A percentile compares a stretch with the other conserved stretches of the same genome.
phyloP scores from a whole-genome alignment of 2,888 invertebrate genomes.

The Podabrus alpinus region DNA sequence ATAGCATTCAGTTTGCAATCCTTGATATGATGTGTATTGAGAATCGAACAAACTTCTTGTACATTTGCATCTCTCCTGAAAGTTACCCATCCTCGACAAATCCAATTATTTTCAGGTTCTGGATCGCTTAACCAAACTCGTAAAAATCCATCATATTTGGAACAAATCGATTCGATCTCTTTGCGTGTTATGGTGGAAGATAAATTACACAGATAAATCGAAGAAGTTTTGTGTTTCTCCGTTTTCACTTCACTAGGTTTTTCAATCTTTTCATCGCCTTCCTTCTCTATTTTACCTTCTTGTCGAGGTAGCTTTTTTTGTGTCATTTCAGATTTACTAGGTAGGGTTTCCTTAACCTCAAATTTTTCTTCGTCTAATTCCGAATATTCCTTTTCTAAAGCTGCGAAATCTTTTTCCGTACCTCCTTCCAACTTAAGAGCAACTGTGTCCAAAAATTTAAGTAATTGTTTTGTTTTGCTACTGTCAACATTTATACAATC shows the following conservation, averaged over 20 bases:
- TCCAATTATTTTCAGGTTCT: conserved; percentile 93
- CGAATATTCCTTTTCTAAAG: conserved; percentile 72
- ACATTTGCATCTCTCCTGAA: conserved; percentile 96
- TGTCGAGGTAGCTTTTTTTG: conserved; percentile 18
- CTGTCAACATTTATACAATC: conserved; percentile 83
- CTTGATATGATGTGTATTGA: conserved; percentile 90
- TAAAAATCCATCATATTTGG: conserved; percentile 89
- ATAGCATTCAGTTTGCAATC: conserved; percentile 94
- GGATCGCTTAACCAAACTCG: conserved; percentile 97
- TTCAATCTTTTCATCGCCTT: conserved; percentile 31
- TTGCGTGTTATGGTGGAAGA: conserved; percentile 95
- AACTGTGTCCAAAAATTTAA: conserved; percentile 90
- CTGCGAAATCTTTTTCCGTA: conserved; percentile 83
- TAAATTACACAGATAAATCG: conserved; percentile 94
- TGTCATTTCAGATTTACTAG: conserved; percentile 28
- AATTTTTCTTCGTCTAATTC: too few species aligned
- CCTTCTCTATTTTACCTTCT: conserved; percentile 25
- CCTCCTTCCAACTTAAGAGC: conserved; percentile 96
- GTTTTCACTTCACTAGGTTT: conserved; percentile 40
- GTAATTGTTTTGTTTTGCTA: conserved; percentile 78
- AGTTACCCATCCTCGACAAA: conserved; percentile 97
- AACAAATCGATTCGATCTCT: conserved; percentile 60
- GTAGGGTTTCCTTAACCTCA: too few species aligned
- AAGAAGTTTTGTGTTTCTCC: conserved; percentile 84
- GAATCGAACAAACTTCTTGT: conserved; percentile 98